Evolutionary conservation across 2,888 invertebrate species (phyloP), one percentile per base, ranked within the genome.

Genomic region (Sturmia bella): DNA sequence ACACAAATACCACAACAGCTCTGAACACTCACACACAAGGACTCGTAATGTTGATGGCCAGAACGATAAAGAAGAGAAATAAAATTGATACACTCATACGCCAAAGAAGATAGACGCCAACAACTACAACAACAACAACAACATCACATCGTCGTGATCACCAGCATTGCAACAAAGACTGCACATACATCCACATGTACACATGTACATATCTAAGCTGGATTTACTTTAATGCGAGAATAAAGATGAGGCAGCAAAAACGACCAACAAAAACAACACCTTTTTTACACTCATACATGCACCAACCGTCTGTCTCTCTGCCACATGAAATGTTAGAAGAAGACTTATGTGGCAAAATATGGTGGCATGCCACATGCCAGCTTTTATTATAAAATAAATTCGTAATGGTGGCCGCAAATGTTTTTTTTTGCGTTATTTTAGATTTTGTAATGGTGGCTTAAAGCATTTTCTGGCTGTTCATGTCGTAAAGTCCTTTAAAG

Each of bases 341-440:
- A 32, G 21, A 15, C n/a, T 12, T 61, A 45, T 64, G 68, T 73
- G 73, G 69, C 52, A 66, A 57, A 82, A 81, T 81, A 81, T 74
- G 74, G 82, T 82, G 74, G 82, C 79, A 82, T 82, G 79, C 82
- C 82, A 82, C 82, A 82, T 82, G 82, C 66, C 82, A 82, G 79
- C 19, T 75, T 54, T 48, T 78, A 66, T 79, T 82, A 82, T 61
- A 78, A 66, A 78, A 48, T 63, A 68, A 81, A 73, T 73, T 81
- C 81, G 52, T 73, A 81, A 81, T 81, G 81, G 81, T 77, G 81
- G 73, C 78, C 69, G 45, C 68, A 73, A 61, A 64, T 32, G 50
- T 32, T 27, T 13, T 5, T 54, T 52, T 66, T 56, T 66, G 3
- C 9, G 9, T 0, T 43, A 32, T 37, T 57, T 41, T 43, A 11